Evolutionary conservation across 2,797 vertebrate genomes (phyloP).

Genomic region (Dryobates pubescens): DNA sequence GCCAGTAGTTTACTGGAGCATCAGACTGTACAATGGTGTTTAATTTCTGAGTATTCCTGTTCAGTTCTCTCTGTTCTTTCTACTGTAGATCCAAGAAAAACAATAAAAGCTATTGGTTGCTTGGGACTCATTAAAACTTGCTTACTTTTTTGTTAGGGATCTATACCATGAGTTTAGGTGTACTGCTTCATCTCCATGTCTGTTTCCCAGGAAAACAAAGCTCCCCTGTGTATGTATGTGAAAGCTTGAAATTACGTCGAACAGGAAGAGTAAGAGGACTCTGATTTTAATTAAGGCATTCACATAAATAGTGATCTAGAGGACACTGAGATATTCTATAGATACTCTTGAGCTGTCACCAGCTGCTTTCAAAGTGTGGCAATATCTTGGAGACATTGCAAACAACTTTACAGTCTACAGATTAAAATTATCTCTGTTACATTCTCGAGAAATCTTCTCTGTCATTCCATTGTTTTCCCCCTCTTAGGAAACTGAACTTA

Average conservation of each 20-base stretch:
- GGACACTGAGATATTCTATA: neutral
- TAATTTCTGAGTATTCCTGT: neutral
- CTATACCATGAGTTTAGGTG: neutral
- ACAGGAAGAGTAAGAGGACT: neutral
- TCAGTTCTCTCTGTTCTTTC: neutral
- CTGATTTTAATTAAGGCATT: neutral
- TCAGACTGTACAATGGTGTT: neutral
- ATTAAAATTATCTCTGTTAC: neutral
- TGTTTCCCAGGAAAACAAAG: neutral
- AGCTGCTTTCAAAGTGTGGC: neutral
- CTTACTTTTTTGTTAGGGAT: neutral
- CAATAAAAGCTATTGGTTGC: neutral
- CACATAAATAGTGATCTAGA: neutral
- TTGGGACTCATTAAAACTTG: neutral
- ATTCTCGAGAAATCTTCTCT: neutral
- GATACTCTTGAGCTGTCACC: neutral
- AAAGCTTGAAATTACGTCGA: neutral
- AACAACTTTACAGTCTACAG: neutral
- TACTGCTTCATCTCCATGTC: rapidly evolving
- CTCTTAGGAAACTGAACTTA: neutral
- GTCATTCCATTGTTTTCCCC: neutral
- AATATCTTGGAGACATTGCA: neutral
- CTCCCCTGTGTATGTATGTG: neutral
- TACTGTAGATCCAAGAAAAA: neutral
- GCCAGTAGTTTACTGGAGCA: neutral